phyloP scores from a whole-genome alignment of 2,113 vertebrate species.

The Tachysurus fulvidraco region DNA sequence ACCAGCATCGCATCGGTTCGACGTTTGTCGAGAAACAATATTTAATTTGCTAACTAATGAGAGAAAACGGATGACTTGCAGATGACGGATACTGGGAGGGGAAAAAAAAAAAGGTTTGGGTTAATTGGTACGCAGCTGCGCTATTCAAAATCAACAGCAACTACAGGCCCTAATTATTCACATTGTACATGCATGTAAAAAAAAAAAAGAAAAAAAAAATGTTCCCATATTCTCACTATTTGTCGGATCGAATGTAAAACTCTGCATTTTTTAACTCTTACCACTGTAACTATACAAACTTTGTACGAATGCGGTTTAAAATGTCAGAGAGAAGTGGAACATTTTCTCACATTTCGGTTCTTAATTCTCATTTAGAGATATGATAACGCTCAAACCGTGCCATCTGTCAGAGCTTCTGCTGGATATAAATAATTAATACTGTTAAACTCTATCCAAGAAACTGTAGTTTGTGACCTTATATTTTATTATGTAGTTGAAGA shows the following conservation, averaged over 20 bases:
- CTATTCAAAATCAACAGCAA: background rate
- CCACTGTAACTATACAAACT: background rate
- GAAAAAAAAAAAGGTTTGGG: background rate
- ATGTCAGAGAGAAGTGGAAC: background rate
- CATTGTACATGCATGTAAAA: background rate
- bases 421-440: conserved; percentile 33
- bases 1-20: background rate
- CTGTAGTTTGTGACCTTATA: conserved; percentile 24
- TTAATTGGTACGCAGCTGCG: conserved; percentile 8
- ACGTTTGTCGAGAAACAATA: background rate
- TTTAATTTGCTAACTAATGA: conserved; percentile 5
- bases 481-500: conserved; percentile 12
- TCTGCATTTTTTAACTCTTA: background rate
- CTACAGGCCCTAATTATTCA: background rate
- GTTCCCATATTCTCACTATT: background rate
- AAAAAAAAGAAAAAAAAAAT: background rate
- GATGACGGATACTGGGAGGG: background rate
- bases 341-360: conserved; percentile 14
- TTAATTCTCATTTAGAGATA: conserved; percentile 41
- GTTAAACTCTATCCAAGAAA: background rate
- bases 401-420: conserved; percentile 52
- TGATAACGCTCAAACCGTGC: conserved; percentile 34
- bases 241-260: background rate
- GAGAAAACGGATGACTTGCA: background rate
- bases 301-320: background rate